Evolutionary conservation across 2,888 invertebrate genomes (phyloP).

Genomic region (Morpho deidamia): DNA sequence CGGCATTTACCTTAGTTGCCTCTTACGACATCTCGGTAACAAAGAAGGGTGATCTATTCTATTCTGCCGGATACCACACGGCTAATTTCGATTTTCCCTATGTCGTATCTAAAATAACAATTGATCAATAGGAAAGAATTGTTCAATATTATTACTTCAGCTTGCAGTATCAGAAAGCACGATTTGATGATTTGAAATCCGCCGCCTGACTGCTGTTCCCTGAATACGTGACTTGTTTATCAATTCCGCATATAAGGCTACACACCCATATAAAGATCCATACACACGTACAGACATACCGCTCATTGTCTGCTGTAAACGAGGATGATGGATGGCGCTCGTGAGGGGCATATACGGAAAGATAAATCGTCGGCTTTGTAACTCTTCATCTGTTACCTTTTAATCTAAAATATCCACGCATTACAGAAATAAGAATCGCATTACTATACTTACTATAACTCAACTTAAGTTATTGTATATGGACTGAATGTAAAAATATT

Average conservation of each 20-base stretch:
- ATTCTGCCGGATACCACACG: too few species aligned
- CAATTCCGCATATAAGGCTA: neutral
- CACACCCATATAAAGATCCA: neutral
- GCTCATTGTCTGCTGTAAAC: constrained; percentile 8
- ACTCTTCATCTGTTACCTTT: constrained; percentile 7
- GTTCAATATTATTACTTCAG: constrained; percentile 7
- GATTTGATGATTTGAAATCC: constrained; percentile 12
- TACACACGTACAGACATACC: neutral
- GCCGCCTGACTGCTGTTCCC: constrained; percentile 27
- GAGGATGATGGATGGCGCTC: constrained; percentile 10
- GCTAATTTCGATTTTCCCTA: too few species aligned
- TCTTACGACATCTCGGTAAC: too few species aligned
- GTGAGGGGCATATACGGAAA: constrained; percentile 9
- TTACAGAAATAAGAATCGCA: too few species aligned
- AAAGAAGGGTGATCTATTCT: too few species aligned
- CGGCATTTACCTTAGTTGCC: too few species aligned
- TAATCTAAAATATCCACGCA: neutral
- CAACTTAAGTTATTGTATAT: too few species aligned
- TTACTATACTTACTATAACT: too few species aligned
- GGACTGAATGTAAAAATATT: too few species aligned
- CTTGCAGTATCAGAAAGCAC: constrained; percentile 9
- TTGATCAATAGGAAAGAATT: constrained; percentile 1
- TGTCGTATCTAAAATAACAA: neutral
- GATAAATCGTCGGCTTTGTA: constrained; percentile 10
- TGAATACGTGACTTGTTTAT: constrained; percentile 19